A percentile compares a stretch with the other conserved stretches of the same genome.
Conservation (phyloP, 2,113 vertebrate species). For the Symphodus melops region DNA sequence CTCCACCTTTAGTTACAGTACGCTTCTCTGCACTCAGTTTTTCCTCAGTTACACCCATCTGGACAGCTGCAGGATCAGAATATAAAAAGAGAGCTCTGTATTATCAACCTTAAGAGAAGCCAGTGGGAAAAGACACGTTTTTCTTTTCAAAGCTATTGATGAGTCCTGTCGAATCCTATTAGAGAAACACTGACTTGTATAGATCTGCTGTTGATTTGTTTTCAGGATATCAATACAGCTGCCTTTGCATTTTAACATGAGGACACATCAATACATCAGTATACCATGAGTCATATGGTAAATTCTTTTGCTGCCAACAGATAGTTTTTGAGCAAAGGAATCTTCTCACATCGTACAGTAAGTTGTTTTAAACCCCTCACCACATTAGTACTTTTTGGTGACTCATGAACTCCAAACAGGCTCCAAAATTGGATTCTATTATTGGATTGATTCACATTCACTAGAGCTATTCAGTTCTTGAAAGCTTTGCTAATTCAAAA, state of each 20-base stretch:
- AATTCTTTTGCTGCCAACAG: too few species aligned
- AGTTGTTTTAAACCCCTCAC: not conserved
- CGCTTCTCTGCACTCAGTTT: slow-evolving; percentile 5
- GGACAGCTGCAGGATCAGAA: not conserved
- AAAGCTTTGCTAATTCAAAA: slow-evolving; percentile 18
- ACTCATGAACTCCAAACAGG: not conserved
- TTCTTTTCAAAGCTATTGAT: slow-evolving; percentile 27
- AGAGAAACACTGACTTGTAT: slow-evolving; percentile 4
- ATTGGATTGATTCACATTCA: not conserved
- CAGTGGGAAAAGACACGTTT: not conserved
- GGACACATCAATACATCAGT: not conserved
- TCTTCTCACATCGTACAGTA: not conserved
- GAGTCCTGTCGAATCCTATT: not conserved
- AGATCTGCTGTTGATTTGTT: slow-evolving; percentile 19
- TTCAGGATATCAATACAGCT: not conserved
- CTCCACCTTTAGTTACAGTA: slow-evolving; percentile 17
- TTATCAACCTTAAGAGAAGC: not conserved
- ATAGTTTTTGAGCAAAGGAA: not conserved
- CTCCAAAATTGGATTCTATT: not conserved
- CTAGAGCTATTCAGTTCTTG: slow-evolving; percentile 18
- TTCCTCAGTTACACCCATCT: slow-evolving; percentile 2
- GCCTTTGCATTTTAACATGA: not conserved
- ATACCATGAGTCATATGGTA: not conserved
- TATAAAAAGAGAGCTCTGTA: not conserved
- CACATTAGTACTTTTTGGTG: not conserved